Evolutionary conservation across 2,888 invertebrate species (phyloP).

Genomic region (Eulithis testata): DNA sequence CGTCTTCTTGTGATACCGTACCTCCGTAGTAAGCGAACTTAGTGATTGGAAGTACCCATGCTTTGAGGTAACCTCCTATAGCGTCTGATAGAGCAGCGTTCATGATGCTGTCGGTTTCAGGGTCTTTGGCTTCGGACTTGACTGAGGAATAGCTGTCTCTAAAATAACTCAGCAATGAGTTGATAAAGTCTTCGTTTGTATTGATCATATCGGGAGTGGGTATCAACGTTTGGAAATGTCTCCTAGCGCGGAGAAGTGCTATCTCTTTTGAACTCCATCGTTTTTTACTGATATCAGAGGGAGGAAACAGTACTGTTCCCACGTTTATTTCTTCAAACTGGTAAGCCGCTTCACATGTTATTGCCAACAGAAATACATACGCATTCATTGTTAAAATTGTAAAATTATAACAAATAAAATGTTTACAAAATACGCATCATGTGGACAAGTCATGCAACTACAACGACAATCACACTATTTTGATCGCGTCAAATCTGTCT

Average conservation of each 20-base stretch:
- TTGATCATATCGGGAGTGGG: slow-evolving; percentile 55
- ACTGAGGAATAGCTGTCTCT: slow-evolving; percentile 54
- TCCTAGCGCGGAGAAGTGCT: slow-evolving; percentile 59
- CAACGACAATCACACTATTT: slow-evolving; percentile 19
- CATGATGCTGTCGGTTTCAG: slow-evolving; percentile 53
- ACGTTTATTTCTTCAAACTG: slow-evolving; percentile 53
- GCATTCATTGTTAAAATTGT: slow-evolving; percentile 41
- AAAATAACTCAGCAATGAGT: slow-evolving; percentile 58
- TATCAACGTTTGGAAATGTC: slow-evolving; percentile 61
- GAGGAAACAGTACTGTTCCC: slow-evolving; percentile 67
- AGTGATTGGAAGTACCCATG: slow-evolving; percentile 84
- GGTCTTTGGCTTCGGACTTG: slow-evolving; percentile 53
- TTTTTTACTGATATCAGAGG: slow-evolving; percentile 49
- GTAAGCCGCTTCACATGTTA: slow-evolving; percentile 39
- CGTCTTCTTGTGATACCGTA: slow-evolving; percentile 80
- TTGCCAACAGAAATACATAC: slow-evolving; percentile 44
- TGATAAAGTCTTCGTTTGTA: slow-evolving; percentile 56
- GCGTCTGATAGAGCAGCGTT: slow-evolving; percentile 75
- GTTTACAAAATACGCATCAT: slow-evolving; percentile 46
- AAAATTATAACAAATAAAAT: slow-evolving; percentile 65
- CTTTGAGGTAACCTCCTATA: slow-evolving; percentile 86
- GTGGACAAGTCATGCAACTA: slow-evolving; percentile 2
- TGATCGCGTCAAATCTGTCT: slow-evolving; percentile 4
- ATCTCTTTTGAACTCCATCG: slow-evolving; percentile 59
- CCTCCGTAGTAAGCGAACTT: slow-evolving; percentile 87